Percentiles rank a stretch among this genome's conserved stretches.
Conservation (phyloP, 2,888 invertebrate species). For the Aromia moschata region DNA sequence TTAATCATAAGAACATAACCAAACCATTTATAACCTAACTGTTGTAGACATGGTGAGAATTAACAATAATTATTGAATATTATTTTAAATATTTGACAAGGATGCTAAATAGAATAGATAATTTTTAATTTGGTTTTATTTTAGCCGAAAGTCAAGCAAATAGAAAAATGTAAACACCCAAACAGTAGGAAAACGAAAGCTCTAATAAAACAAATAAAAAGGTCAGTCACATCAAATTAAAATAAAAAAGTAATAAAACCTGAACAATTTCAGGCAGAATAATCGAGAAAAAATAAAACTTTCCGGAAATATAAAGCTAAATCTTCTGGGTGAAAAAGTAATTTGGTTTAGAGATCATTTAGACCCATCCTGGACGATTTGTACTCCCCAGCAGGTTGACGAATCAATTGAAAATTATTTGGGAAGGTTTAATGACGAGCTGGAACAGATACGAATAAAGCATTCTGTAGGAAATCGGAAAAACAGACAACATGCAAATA, state of each 20-base stretch:
- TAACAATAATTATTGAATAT: too few relatives aligned
- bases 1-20: too few relatives aligned
- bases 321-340: slow-evolving; percentile 79
- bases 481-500: slow-evolving; percentile 80
- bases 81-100: too few relatives aligned
- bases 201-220: slow-evolving; percentile 75
- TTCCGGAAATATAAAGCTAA: slow-evolving; percentile 76
- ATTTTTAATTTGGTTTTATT: too few relatives aligned
- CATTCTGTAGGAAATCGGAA: slow-evolving; percentile 80
- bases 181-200: slow-evolving; percentile 85
- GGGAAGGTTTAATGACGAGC: slow-evolving; percentile 51
- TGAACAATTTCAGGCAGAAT: slow-evolving; percentile 60
- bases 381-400: slow-evolving; percentile 70
- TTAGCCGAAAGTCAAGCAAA: slow-evolving; percentile 64
- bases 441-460: slow-evolving; percentile 70
- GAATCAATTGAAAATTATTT: slow-evolving; percentile 61
- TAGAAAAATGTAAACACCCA: slow-evolving; percentile 78
- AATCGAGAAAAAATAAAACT: slow-evolving; percentile 71
- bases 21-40: too few relatives aligned
- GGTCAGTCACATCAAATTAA: slow-evolving; percentile 49
- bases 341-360: slow-evolving; percentile 80
- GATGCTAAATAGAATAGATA: too few relatives aligned
- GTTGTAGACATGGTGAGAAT: too few relatives aligned
- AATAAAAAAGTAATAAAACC: slow-evolving; percentile 7
- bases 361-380: slow-evolving; percentile 64